Conservation (phyloP, 2,113 vertebrate genomes). For the Corvus moneduloides region DNA sequence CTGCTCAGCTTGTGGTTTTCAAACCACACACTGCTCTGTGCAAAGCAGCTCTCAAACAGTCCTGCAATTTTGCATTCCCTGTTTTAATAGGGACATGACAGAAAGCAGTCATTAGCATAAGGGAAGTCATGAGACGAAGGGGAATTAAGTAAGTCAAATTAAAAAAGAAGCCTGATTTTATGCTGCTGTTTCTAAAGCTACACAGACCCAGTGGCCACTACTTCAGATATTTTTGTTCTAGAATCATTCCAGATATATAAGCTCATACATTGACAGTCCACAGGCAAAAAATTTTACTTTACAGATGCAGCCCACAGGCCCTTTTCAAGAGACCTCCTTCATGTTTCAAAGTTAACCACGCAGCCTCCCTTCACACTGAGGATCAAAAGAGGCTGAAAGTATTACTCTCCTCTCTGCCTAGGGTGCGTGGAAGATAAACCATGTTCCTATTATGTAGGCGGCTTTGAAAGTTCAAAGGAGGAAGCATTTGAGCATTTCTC, state of each 20-base stretch:
- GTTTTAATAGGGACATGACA: background rate
- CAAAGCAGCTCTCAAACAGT: background rate
- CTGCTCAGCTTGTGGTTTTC: background rate
- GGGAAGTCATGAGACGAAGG: background rate
- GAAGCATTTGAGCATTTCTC: slow-evolving; percentile 43
- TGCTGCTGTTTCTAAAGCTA: background rate
- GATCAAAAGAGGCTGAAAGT: slow-evolving; percentile 27
- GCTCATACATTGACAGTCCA: background rate
- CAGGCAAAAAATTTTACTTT: background rate
- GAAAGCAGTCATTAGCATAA: background rate
- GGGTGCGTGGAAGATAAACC: background rate
- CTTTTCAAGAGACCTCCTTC: background rate
- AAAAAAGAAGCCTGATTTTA: background rate
- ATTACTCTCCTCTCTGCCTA: background rate
- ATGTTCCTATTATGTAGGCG: background rate
- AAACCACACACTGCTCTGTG: background rate
- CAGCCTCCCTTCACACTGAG: background rate
- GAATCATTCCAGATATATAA: background rate
- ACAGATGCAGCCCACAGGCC: background rate
- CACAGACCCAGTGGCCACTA: background rate
- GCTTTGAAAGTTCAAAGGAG: slow-evolving; percentile 53
- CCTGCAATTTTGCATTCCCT: background rate
- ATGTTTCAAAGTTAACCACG: background rate
- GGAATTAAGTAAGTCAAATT: background rate
- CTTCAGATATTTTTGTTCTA: background rate